Base-by-base conservation (phyloP, 2,888 invertebrate genomes). In the Thelaira solivaga region DNA sequence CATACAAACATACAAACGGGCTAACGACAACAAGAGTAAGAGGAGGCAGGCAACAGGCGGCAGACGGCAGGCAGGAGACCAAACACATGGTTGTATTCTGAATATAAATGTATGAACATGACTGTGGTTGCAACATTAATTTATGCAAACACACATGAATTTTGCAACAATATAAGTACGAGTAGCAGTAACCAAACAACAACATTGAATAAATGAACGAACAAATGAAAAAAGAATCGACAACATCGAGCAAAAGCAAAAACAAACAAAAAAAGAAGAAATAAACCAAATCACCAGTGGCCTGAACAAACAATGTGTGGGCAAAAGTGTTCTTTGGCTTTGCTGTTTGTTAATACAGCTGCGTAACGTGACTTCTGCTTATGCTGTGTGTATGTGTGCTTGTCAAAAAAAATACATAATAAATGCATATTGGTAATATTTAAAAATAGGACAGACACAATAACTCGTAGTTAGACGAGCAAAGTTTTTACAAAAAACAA, bases 271-370 rank as follows among this genome's bases (percentile, higher is more conserved):
- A 67, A 43, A 7, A 36, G 4, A 36, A 2, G 13, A 36, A 36
- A 36, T 4, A 61, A 39, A 43, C 31, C 10, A 61, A 67, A 61
- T 61, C 61, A 67, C 55, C 65, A 69, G 65, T 78, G 78, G 65
- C 74, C 74, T 78, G 69, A 78, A 74, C 74, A 78, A 78, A 78
- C 74, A 78, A 74, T 67, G 78, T 78, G 78, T 78, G 78, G 78
- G 78, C 69, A 78, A 74, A 68, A 64, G 26, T 49, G 67, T 75
- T 74, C 65, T 72, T 43, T 59, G 43, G 45, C n/a, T 26, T n/a
- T 39, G 31, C 4, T 51, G 59, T 71, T 29, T 64, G 55, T 68
- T 69, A 64, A 78, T 69, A 74, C 74, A 78, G 78, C 78, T 78
- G 78, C 78, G 69, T 74, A 74, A 71, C 78, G 69, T 74, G 78